Conservation (phyloP, 2,888 invertebrate genomes). For the Pinctada fucata region DNA sequence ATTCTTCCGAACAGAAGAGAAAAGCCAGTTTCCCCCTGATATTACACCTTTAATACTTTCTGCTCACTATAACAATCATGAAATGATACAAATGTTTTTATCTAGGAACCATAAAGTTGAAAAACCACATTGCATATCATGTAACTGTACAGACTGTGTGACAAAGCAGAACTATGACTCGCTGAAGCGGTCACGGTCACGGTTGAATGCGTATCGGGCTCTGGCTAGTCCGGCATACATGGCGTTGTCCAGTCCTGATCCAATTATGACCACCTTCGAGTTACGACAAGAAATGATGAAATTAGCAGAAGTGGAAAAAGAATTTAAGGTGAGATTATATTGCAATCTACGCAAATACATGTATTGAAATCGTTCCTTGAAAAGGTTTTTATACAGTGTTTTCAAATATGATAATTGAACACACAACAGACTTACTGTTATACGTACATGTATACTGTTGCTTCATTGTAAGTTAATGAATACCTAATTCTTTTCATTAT, state of each 20-base stretch:
- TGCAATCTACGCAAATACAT: background rate
- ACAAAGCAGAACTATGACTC: constrained; percentile 77
- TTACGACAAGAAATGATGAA: constrained; percentile 81
- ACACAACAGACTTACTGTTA: too few species aligned
- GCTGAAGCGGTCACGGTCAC: constrained; percentile 78
- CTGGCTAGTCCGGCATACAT: constrained; percentile 85
- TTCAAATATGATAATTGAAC: too few species aligned
- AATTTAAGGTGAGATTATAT: constrained; percentile 78
- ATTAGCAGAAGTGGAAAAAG: constrained; percentile 81
- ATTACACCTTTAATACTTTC: constrained; percentile 85
- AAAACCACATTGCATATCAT: constrained; percentile 81
- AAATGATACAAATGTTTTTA: constrained; percentile 83
- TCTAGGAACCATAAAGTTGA: constrained; percentile 83
- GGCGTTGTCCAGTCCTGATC: constrained; percentile 83
- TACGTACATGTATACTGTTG: too few species aligned
- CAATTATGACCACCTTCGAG: constrained; percentile 83
- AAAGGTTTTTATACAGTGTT: background rate
- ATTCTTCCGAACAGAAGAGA: constrained; percentile 76
- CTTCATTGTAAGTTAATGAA: too few species aligned
- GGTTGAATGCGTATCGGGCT: constrained; percentile 83
- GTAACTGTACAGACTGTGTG: constrained; percentile 75
- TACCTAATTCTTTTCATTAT: too few species aligned
- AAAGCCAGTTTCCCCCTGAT: constrained; percentile 82
- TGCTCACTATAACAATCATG: constrained; percentile 84
- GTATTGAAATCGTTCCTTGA: background rate